phyloP scores from a whole-genome alignment of 1,140 invertebrate genomes.

The Brachionus koreanus region DNA sequence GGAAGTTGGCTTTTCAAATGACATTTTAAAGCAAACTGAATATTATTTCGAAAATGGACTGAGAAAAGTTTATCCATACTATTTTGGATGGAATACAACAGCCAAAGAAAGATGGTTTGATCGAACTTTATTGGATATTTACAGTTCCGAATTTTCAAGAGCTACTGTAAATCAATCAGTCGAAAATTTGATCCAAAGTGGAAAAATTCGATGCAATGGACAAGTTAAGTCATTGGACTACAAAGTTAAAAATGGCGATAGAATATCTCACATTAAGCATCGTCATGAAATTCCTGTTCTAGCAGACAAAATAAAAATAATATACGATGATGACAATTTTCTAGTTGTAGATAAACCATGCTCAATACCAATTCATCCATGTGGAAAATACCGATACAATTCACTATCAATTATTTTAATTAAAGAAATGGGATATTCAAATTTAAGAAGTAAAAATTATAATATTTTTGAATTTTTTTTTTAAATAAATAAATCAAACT shows the following conservation, averaged over 20 bases:
- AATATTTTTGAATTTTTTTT: background rate
- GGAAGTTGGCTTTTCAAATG: conserved; percentile 37
- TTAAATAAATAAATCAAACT: conserved; percentile 14
- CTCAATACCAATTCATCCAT: conserved; percentile 97
- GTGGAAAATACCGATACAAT: conserved; percentile 90
- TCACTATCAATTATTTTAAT: conserved; percentile 91
- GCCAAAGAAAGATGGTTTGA: conserved; percentile 96
- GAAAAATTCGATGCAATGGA: conserved; percentile 88
- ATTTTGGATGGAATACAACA: conserved; percentile 92
- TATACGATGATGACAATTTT: conserved; percentile 94
- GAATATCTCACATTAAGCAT: conserved; percentile 60
- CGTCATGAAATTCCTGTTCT: conserved; percentile 97
- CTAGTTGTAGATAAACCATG: conserved; percentile 99
- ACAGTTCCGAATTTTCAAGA: conserved; percentile 77
- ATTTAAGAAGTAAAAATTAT: conserved; percentile 74
- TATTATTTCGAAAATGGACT: conserved; percentile 55
- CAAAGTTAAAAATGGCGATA: conserved; percentile 83
- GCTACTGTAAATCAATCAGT: conserved; percentile 75
- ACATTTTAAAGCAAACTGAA: conserved; percentile 33
- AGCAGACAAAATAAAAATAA: conserved; percentile 82
- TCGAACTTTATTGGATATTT: conserved; percentile 86
- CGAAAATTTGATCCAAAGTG: conserved; percentile 72
- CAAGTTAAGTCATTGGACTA: conserved; percentile 84
- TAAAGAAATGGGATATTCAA: conserved; percentile 89
- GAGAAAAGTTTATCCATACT: conserved; percentile 96